Base-by-base conservation (phyloP, 2,888 invertebrate species). In the Hydroisotoma schaefferi region DNA sequence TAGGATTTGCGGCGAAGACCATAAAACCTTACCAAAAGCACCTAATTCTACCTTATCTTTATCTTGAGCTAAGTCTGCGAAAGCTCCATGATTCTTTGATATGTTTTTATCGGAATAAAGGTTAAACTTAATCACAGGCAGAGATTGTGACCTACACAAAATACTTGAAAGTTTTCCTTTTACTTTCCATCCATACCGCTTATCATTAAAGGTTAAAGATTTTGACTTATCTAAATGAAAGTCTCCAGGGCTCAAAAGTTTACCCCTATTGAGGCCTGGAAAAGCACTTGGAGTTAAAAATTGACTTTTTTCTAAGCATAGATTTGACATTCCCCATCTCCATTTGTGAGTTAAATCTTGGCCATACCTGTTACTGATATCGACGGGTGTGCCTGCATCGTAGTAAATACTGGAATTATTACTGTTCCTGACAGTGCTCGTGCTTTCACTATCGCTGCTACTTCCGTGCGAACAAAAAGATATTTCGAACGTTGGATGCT, bases 281-380 rank as follows among this genome's bases (percentile, higher is more conserved):
- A 26, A n/a, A 49, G 27, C 49, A 5, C 12, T 23, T 8, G 46
- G 46, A 20, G 23, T 46, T 3, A 46, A 25, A 25, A 46, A 46
- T 23, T 40, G 55, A 25, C 55, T 60, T 48, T 49, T 60, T 37
- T 55, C 55, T 8, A 60, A 37, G 29, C 55, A 60, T 26, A 60
- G 33, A 18, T 60, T 60, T 20, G 59, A 60, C 55, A 60, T 55
- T 20, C 59, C 59, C 59, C 59, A 60, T 51, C 59, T 49, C 59
- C 59, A 60, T 55, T 60, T 60, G 28, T 33, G 51, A 51, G 33
- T 37, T 33, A 48, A 55, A 4, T 55, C 49, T 28, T 43, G 27
- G 2, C 44, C 28, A 28, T 28, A 44, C 15, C 29, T 4, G n/a
- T 49, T 23, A n/a, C n/a, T n/a, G n/a, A n/a, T n/a, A 26, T 60